Percentiles rank a stretch among this genome's conserved stretches.
Conservation (phyloP, 2,888 invertebrate genomes). For the Imbricaverruca yamaguchii region DNA sequence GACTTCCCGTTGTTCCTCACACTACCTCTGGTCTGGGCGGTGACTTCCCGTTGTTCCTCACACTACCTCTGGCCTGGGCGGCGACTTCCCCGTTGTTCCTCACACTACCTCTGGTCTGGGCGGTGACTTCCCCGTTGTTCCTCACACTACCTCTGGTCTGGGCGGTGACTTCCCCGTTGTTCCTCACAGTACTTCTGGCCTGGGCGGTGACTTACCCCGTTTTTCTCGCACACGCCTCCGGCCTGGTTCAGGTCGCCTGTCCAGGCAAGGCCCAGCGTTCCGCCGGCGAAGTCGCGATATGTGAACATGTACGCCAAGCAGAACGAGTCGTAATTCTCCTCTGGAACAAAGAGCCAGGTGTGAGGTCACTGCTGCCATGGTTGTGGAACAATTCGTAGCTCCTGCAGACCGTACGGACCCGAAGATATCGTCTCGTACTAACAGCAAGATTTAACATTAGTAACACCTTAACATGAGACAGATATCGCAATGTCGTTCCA, state of each 20-base stretch:
- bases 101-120: slow-evolving; percentile 89
- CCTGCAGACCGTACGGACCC: no score
- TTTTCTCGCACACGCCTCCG: slow-evolving; percentile 96
- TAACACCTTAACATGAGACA: no score
- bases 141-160: slow-evolving; percentile 92
- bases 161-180: slow-evolving; percentile 54
- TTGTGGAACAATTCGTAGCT: no score
- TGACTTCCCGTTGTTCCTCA: no score
- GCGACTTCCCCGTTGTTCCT: slow-evolving; percentile 64
- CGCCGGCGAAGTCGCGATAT: slow-evolving; percentile 92
- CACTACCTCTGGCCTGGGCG: slow-evolving; percentile 54
- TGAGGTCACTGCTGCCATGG: not conserved
- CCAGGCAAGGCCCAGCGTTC: slow-evolving; percentile 94
- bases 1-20: no score
- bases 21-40: no score
- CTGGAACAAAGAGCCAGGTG: not conserved
- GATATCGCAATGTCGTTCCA: no score
- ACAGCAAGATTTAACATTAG: no score
- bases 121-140: slow-evolving; percentile 59
- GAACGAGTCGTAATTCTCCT: slow-evolving; percentile 26
- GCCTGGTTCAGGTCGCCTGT: slow-evolving; percentile 93
- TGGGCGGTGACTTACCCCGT: slow-evolving; percentile 50
- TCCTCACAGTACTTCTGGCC: slow-evolving; percentile 99
- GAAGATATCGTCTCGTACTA: no score
- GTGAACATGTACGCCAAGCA: slow-evolving; percentile 66